These are phyloP conservation scores for Atrina japonica DNA, from an alignment of 2,888 invertebrate species.

Conservation along the genomic window DNA sequence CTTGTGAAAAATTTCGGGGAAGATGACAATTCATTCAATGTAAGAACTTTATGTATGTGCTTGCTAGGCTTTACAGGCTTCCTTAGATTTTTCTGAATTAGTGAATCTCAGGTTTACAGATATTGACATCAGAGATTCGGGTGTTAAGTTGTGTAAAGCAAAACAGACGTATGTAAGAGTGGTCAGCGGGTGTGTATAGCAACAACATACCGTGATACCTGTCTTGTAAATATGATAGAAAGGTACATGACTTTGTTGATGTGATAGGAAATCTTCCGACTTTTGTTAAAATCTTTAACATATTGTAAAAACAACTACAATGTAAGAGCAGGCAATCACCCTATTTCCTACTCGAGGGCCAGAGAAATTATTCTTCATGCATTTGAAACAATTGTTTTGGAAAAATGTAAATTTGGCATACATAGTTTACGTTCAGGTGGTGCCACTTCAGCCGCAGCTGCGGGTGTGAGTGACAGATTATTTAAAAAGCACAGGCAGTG, in stretches of 20 bases:
- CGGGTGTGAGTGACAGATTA: constrained; percentile 25
- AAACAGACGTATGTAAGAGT: constrained; percentile 7
- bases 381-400: constrained; percentile 26
- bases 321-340: constrained; percentile 7
- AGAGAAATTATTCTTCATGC: constrained; percentile 28
- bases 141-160: constrained; percentile 5
- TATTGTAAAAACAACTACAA: constrained; percentile 6
- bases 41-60: too few relatives aligned
- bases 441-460: constrained; percentile 21
- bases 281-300: constrained; percentile 7
- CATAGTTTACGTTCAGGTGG: constrained; percentile 35
- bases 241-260: constrained; percentile 7
- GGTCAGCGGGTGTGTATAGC: constrained; percentile 13
- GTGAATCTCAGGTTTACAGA: too few relatives aligned
- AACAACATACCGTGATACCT: constrained; percentile 2
- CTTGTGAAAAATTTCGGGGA: constrained; percentile 7
- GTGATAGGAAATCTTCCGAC: too few relatives aligned
- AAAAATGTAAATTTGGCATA: constrained; percentile 25
- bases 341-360: constrained; percentile 30
- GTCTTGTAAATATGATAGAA: constrained; percentile 2
- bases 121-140: background rate
- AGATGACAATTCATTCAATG: constrained; percentile 1
- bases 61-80: too few relatives aligned
- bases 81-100: too few relatives aligned
- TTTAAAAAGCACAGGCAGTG: constrained; percentile 42